Base-by-base conservation (phyloP, 2,113 vertebrate species). In the Scartelaos histophorus region DNA sequence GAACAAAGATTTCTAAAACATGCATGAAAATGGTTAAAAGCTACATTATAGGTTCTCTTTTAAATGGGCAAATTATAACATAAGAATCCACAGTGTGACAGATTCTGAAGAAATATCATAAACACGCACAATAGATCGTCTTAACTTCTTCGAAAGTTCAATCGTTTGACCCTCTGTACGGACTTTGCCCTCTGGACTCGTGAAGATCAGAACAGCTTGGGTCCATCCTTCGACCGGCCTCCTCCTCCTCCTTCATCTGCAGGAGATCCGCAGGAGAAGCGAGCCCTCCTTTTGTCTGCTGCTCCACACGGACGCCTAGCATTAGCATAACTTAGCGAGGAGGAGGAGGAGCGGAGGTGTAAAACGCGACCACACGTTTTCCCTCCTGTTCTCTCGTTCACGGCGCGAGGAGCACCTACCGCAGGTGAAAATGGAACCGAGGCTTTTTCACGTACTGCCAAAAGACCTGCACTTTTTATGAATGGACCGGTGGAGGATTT, bases 251-350 rank as follows among this genome's bases (percentile, higher is more conserved):
- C 87, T 87, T 73, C 2, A 87, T 87, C 88, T 84, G 87, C 69
- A 86, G 83, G 82, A 79, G 77, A 81, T 72, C 7, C n/a, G n/a
- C n/a, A n/a, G n/a, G n/a, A n/a, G n/a, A n/a, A 43, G 7, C 1
- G 38, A 43, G 75, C 79, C 82, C 17, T 86, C 87, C 88, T 91
- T 64, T 92, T 92, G 90, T 92, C 85, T 91, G 21, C 46, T 76
- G 81, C 85, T 85, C 82, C 80, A 71, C 88, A 81, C 87, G 85
- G 87, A 90, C 89, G 90, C 88, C 83, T 88, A 84, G 77, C 80
- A 90, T 90, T 92, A 90, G 87, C 89, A 90, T 93, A 91, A 90
- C 88, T 90, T 92, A 91, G 89, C 91, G 67, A 16, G 82, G 79
- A 87, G 85, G 78, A 88, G 83, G 25, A 65, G 56, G 56, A 58